phyloP scores from a whole-genome alignment of 2,888 invertebrate species.

The Synanthedon myopaeformis region DNA sequence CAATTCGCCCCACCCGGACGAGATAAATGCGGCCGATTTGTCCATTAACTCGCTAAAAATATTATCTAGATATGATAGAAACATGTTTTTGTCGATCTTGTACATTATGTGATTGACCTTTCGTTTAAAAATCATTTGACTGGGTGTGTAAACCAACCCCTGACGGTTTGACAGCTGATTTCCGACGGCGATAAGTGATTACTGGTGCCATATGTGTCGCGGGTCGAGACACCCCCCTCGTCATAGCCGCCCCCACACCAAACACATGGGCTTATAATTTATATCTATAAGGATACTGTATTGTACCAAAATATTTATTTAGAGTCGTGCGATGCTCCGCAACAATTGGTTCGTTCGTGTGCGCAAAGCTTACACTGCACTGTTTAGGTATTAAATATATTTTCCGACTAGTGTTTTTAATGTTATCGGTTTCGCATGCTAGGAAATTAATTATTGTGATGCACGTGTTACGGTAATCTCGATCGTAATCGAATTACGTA shows the following conservation, averaged over 20 bases:
- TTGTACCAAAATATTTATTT: not conserved
- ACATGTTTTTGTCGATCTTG: too few relatives aligned
- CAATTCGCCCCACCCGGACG: too few relatives aligned
- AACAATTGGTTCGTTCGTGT: not conserved
- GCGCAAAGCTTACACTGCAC: not conserved
- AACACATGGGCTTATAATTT: not conserved
- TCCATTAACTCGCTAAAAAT: too few relatives aligned
- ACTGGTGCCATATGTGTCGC: conserved; percentile 38
- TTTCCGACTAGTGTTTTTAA: not conserved
- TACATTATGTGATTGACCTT: too few relatives aligned
- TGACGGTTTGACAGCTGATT: conserved; percentile 51
- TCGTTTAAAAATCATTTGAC: too few relatives aligned
- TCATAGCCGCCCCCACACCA: conserved; percentile 9
- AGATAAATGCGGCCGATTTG: too few relatives aligned
- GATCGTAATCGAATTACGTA: conserved; percentile 1
- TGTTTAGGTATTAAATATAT: not conserved
- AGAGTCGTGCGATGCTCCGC: not conserved
- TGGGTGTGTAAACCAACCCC: conserved; percentile 19
- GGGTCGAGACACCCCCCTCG: not conserved
- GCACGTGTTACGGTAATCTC: not conserved
- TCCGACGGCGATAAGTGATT: conserved; percentile 48
- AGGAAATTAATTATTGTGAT: not conserved
- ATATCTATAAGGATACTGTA: too few relatives aligned
- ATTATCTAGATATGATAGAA: too few relatives aligned
- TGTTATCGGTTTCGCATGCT: not conserved